Evolutionary conservation across 1,140 invertebrate genomes (phyloP).

Genomic region (Meloidogyne floridensis): DNA sequence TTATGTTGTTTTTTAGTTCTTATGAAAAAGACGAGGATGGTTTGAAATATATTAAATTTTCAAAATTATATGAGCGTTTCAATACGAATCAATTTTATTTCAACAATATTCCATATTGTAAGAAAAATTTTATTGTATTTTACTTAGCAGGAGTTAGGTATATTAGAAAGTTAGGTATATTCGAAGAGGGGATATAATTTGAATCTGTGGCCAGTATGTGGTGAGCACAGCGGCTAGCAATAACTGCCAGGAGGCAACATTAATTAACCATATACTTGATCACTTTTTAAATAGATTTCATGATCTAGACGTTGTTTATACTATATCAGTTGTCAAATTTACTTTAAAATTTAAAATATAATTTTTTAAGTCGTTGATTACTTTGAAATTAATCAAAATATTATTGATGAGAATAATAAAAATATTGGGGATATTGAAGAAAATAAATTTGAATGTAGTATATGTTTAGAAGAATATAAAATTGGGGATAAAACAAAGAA

Average conservation of each 20-base stretch:
- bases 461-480: not conserved
- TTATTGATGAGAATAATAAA: not conserved
- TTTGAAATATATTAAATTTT: not conserved
- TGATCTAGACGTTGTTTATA: too few species aligned
- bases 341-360: not conserved
- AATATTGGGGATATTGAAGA: not conserved
- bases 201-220: too few species aligned
- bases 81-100: conserved; percentile 1
- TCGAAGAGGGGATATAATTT: too few species aligned
- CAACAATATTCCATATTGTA: not conserved
- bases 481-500: not conserved
- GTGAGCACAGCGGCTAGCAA: too few species aligned
- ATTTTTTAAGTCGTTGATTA: not conserved
- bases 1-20: not conserved
- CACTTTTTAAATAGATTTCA: too few species aligned
- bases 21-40: not conserved
- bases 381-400: not conserved
- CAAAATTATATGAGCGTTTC: not conserved
- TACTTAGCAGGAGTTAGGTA: too few species aligned
- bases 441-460: not conserved
- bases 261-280: too few species aligned
- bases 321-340: too few species aligned
- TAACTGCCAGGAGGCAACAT: too few species aligned
- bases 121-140: too few species aligned
- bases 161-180: too few species aligned